Evolutionary conservation across 2,113 vertebrate genomes (phyloP), one percentile per base, ranked within the genome.

Genomic region (Columbina picui): DNA sequence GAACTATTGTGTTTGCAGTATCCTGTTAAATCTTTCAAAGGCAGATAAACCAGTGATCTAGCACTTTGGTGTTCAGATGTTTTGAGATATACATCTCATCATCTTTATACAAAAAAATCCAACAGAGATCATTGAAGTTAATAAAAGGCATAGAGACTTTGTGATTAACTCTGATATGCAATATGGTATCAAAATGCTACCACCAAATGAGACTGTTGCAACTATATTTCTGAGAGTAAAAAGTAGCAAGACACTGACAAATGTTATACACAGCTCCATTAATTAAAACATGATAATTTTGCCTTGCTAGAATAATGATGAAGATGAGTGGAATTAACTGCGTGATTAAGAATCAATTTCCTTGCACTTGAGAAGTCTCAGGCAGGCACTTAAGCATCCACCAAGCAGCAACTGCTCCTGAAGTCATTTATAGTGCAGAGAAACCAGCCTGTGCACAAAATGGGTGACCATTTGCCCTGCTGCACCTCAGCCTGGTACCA

Each of bases 271-370:
- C 10, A 63, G 34, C 32, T 70, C 26, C 55, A 81, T 90, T 74
- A 92, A 92, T 92, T 84, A 81, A 92, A 92, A 38, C 25, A 56
- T 23, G 5, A 26, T 75, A 23, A 92, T 60, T 90, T 87, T 87
- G 34, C 52, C 47, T 36, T 71, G 52, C 43, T 87, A 52, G 47
- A 70, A 87, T 81, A 90, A 81, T 71, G 43, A 87, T 45, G 38
- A 53, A 43, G 64, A 91, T 91, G 27, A 78, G 43, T 52, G 49
- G 39, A 84, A 89, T 84, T 77, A 92, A 87, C 25, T 87, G 30
- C 32, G 60, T 64, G 68, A 93, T 82, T 92, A 96, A 91, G 69
- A 92, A 93, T 52, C 56, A 50, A 56, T 94, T 94, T 87, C 76
- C 56, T 67, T 80, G 47, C 59, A 47, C 67, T 83, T 74, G 15